Evolutionary conservation across 1,140 invertebrate genomes (phyloP).

Genomic region (Pissodes strobi): DNA sequence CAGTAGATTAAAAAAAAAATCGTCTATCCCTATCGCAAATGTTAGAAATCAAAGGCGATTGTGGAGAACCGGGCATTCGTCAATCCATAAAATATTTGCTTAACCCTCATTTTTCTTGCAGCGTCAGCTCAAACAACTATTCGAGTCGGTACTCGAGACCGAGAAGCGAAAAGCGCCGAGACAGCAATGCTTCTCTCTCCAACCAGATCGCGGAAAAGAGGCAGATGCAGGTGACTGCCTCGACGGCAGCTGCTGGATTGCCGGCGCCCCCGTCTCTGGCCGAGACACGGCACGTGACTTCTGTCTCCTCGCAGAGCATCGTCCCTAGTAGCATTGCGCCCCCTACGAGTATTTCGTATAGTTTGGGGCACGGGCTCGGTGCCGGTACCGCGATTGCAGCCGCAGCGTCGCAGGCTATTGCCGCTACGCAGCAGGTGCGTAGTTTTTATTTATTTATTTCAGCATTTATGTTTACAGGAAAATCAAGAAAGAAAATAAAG

Average conservation of each 20-base stretch:
- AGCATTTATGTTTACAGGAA: not conserved
- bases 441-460: not conserved
- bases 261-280: constrained; percentile 30
- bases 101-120: too few relatives aligned
- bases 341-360: constrained; percentile 56
- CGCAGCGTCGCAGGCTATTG: constrained; percentile 94
- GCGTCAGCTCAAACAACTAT: constrained; percentile 35
- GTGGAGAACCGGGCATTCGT: too few relatives aligned
- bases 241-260: constrained; percentile 2
- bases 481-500: not conserved
- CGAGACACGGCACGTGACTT: constrained; percentile 35
- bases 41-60: too few relatives aligned
- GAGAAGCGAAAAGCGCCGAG: constrained; percentile 50
- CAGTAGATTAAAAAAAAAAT: too few relatives aligned
- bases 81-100: too few relatives aligned
- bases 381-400: constrained; percentile 90
- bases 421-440: constrained; percentile 86
- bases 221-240: constrained; percentile 44
- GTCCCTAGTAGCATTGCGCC: constrained; percentile 10
- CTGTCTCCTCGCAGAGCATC: constrained; percentile 28
- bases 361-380: constrained; percentile 63
- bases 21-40: too few relatives aligned
- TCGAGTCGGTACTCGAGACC: constrained; percentile 41
- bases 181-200: constrained; percentile 45
- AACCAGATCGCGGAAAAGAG: constrained; percentile 57